phyloP scores from a whole-genome alignment of 2,113 vertebrate genomes.

The Choloepus hoffmanni region DNA sequence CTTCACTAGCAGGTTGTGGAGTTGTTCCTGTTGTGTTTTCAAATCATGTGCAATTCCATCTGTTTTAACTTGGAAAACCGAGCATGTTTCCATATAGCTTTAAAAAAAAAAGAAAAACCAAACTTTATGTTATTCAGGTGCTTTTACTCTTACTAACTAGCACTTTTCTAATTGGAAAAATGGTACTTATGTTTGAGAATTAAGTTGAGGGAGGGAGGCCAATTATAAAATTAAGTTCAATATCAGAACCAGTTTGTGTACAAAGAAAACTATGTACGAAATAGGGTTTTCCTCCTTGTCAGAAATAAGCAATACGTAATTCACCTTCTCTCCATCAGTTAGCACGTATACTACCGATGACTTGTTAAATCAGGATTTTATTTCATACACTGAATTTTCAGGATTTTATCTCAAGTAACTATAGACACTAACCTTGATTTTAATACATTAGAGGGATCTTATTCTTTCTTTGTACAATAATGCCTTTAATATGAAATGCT shows the following conservation, averaged over 20 bases:
- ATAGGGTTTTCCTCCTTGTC: neutral
- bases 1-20: neutral
- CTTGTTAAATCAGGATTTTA: slow-evolving; percentile 83
- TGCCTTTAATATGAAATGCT: slow-evolving; percentile 87
- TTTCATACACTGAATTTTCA: slow-evolving; percentile 84
- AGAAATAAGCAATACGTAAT: slow-evolving; percentile 47
- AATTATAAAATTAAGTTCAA: slow-evolving; percentile 45
- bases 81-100: neutral
- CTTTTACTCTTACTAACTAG: slow-evolving; percentile 69
- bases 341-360: slow-evolving; percentile 73
- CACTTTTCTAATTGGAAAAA: slow-evolving; percentile 50
- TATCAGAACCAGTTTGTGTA: slow-evolving; percentile 54
- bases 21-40: neutral
- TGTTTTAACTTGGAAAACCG: neutral
- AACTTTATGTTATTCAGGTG: neutral
- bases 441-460: slow-evolving; percentile 79
- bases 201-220: slow-evolving; percentile 16
- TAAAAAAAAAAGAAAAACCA: slow-evolving; percentile 12
- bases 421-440: slow-evolving; percentile 83
- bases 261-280: neutral
- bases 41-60: neutral
- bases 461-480: slow-evolving; percentile 86
- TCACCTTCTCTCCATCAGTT: slow-evolving; percentile 58
- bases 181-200: slow-evolving; percentile 41
- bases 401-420: slow-evolving; percentile 81